These are phyloP conservation scores for Cepaea hortensis DNA, from an alignment of 2,888 invertebrate genomes.

Conservation along the genomic window DNA sequence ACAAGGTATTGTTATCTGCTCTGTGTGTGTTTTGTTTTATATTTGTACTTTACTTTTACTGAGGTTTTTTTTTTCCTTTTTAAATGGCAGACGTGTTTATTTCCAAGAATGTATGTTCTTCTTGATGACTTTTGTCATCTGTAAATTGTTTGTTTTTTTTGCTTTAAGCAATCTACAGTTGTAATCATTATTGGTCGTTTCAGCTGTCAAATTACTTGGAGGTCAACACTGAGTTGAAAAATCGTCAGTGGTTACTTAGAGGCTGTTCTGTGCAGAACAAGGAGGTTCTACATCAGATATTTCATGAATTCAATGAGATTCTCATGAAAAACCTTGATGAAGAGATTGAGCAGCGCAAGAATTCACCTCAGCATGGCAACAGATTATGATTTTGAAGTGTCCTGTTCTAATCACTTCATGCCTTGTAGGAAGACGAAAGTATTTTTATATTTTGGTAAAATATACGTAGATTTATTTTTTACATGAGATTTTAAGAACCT, in stretches of 20 bases:
- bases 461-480: no score
- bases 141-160: background rate
- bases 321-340: constrained; percentile 55
- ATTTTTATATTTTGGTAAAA: no score
- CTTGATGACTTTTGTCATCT: background rate
- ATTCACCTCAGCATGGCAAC: constrained; percentile 51
- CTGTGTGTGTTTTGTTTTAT: no score
- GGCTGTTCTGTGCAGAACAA: constrained; percentile 60
- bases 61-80: no score
- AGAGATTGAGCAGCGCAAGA: constrained; percentile 52
- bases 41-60: no score
- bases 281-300: constrained; percentile 58
- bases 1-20: no score
- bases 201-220: constrained; percentile 61
- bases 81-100: no score
- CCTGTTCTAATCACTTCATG: background rate
- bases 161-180: background rate
- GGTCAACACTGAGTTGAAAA: constrained; percentile 55
- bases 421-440: background rate
- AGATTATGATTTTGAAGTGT: constrained; percentile 40
- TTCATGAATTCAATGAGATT: constrained; percentile 60
- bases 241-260: constrained; percentile 60
- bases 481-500: no score
- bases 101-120: background rate
- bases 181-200: background rate